phyloP scores from a whole-genome alignment of 2,888 invertebrate genomes.

The Amblyjoppa proteus region DNA sequence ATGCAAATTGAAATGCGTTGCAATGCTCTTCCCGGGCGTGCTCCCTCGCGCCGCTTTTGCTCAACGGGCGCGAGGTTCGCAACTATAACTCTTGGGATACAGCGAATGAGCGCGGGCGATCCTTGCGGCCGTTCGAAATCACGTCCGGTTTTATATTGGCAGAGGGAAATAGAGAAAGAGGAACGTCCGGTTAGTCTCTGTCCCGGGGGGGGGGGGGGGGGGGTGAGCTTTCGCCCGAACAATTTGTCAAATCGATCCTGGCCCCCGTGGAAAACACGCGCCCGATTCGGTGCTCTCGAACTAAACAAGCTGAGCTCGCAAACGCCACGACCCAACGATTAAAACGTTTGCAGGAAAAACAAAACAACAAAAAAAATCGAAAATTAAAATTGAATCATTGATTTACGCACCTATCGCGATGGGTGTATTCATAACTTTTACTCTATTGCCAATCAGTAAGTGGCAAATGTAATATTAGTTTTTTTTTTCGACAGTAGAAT shows the following conservation, averaged over 20 bases:
- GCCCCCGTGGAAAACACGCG: not conserved
- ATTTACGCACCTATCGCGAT: not conserved
- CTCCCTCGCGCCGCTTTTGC: not conserved
- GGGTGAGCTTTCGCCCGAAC: constrained; percentile 41
- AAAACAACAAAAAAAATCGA: not conserved
- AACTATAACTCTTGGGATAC: constrained; percentile 47
- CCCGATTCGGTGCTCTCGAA: not conserved
- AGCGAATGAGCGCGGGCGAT: constrained; percentile 47
- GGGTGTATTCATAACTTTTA: not conserved
- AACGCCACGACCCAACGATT: not conserved
- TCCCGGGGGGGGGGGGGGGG: constrained; percentile 28
- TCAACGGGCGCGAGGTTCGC: constrained; percentile 16
- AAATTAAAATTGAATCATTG: not conserved
- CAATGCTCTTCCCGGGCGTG: constrained; percentile 19
- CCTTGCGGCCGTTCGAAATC: constrained; percentile 50
- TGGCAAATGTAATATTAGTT: not conserved
- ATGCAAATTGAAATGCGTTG: constrained; percentile 60
- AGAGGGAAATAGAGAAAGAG: constrained; percentile 25
- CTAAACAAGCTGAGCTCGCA: constrained; percentile 2
- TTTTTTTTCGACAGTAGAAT: not conserved
- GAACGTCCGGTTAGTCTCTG: constrained; percentile 21
- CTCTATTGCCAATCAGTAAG: not conserved
- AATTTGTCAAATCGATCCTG: constrained; percentile 38
- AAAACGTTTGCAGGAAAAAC: not conserved
- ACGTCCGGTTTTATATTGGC: constrained; percentile 55